Conservation (phyloP, 35 echinoderm and acorn worm species). For the Amphiura filiformis region DNA sequence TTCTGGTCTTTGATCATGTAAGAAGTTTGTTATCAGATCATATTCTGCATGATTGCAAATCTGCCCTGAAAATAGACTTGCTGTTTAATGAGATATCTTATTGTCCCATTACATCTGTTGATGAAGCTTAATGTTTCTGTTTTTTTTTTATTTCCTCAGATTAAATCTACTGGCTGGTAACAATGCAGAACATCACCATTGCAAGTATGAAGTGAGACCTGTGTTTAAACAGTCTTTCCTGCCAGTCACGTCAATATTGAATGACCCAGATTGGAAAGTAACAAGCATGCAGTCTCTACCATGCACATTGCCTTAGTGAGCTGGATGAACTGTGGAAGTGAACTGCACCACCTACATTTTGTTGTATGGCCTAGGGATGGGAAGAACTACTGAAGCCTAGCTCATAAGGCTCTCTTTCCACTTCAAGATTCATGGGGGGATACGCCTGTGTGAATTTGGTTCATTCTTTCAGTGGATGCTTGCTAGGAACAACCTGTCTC, state of each 20-base stretch:
- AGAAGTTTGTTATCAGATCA: too few species aligned
- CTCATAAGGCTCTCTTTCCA: neutral
- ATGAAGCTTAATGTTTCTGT: too few species aligned
- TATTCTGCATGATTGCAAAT: too few species aligned
- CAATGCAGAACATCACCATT: neutral
- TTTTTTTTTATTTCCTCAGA: too few species aligned
- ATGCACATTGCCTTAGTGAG: neutral
- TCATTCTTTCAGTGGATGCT: neutral
- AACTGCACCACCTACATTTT: neutral
- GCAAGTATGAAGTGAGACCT: neutral
- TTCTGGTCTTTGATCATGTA: too few species aligned
- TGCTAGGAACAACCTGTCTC: neutral
- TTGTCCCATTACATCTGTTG: too few species aligned
- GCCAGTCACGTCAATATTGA: neutral
- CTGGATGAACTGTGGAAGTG: neutral
- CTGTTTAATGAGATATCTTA: too few species aligned
- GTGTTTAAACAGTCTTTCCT: neutral
- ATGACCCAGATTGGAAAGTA: neutral
- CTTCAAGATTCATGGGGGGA: neutral
- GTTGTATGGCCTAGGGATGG: neutral
- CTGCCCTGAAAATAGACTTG: too few species aligned
- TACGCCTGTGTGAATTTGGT: neutral
- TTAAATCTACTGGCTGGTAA: too few species aligned
- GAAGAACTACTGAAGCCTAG: neutral
- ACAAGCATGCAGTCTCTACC: constrained; percentile 1